These are phyloP conservation scores for Pachycephus smyrnensis DNA, from an alignment of 2,888 invertebrate species.

Conservation along the genomic window DNA sequence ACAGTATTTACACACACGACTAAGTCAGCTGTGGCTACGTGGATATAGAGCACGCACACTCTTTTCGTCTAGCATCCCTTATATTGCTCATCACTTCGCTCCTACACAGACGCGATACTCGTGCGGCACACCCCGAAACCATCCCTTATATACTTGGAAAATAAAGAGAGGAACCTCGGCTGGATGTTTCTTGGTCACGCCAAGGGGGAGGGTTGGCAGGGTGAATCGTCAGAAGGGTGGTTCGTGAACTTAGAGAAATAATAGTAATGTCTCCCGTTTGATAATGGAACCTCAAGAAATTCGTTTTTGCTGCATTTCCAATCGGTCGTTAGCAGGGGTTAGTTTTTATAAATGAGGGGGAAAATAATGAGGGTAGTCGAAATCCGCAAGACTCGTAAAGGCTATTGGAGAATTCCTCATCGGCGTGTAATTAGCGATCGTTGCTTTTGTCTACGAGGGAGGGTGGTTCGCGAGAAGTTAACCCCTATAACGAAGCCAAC, in stretches of 20 bases:
- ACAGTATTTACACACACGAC: background rate
- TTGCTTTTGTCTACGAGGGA: background rate
- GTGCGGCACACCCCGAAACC: background rate
- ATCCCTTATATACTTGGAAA: background rate
- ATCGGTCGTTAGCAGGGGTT: background rate
- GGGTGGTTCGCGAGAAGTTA: background rate
- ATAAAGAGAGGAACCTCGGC: constrained; percentile 5
- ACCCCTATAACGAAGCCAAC: background rate
- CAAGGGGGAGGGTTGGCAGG: background rate
- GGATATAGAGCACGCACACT: background rate
- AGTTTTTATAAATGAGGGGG: background rate
- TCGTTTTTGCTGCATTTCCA: background rate
- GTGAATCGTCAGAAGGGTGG: background rate
- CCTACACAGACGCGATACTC: background rate
- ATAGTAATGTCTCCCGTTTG: background rate
- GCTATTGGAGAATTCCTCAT: background rate
- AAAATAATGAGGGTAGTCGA: background rate
- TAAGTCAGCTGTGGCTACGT: background rate
- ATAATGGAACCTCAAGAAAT: background rate
- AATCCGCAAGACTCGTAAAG: background rate
- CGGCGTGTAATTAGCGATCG: background rate
- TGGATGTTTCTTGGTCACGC: constrained; percentile 16
- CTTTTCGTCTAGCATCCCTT: background rate
- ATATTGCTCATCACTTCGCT: background rate
- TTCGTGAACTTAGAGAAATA: background rate